Evolutionary conservation across 2,113 vertebrate genomes (phyloP).

Genomic region (Gambusia holbrooki): DNA sequence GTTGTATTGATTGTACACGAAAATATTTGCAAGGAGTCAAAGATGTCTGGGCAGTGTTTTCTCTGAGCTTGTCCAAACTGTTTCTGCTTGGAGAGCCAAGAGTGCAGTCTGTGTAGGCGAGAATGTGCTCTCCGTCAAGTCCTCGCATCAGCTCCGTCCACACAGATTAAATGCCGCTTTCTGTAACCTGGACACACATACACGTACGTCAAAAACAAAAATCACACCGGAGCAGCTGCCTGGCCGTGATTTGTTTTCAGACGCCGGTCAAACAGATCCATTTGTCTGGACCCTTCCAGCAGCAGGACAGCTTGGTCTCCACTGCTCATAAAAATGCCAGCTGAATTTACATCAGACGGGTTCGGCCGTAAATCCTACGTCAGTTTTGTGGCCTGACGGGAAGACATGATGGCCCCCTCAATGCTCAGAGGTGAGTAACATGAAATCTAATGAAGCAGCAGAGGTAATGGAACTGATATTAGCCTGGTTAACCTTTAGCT

Average conservation of each 20-base stretch:
- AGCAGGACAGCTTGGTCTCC: constrained; percentile 48
- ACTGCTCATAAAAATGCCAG: constrained; percentile 77
- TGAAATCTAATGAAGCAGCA: constrained; percentile 36
- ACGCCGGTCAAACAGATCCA: constrained; percentile 66
- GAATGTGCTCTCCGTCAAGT: constrained; percentile 11
- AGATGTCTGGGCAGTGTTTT: neutral
- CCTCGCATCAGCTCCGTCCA: constrained; percentile 35
- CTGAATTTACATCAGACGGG: constrained; percentile 70
- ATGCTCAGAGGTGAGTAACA: constrained; percentile 21
- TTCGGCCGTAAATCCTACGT: constrained; percentile 67
- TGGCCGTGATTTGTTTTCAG: constrained; percentile 77
- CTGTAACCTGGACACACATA: constrained; percentile 1
- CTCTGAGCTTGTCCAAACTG: neutral
- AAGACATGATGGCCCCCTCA: constrained; percentile 10
- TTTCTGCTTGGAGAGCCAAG: neutral
- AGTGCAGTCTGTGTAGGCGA: neutral
- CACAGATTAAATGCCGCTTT: constrained; percentile 55
- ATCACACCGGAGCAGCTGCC: constrained; percentile 54
- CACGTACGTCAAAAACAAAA: constrained; percentile 28
- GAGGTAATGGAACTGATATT: constrained; percentile 52
- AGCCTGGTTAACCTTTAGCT: constrained; percentile 49
- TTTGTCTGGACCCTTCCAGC: constrained; percentile 70
- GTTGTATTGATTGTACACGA: neutral
- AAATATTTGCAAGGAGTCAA: constrained; percentile 4
- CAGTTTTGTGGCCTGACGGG: constrained; percentile 41